A percentile compares a stretch with the other conserved stretches of the same genome.
Evolutionary conservation across 2,113 vertebrate species (phyloP).

Genomic region (Dinomys branickii): DNA sequence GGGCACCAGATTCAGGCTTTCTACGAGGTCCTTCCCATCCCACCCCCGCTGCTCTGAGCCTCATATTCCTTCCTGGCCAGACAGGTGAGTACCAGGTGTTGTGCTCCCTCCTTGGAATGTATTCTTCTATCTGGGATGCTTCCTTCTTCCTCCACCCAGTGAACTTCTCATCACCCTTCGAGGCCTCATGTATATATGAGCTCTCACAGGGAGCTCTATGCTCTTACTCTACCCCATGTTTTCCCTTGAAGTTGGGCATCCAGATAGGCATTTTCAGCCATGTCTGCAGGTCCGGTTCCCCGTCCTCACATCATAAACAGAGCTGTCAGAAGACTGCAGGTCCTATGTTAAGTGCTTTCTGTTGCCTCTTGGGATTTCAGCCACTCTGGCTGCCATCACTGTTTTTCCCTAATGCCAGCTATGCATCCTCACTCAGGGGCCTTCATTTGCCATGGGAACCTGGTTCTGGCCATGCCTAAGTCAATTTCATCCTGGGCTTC

Average conservation of each 20-base stretch:
- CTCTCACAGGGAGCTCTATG: neutral
- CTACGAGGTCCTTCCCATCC: neutral
- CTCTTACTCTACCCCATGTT: accelerated
- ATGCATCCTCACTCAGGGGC: neutral
- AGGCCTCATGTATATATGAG: neutral
- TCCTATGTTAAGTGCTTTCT: neutral
- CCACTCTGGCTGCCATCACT: neutral
- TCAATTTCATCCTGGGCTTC: neutral
- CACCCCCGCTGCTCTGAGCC: neutral
- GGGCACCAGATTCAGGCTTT: neutral
- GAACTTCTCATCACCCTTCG: constrained; percentile 4
- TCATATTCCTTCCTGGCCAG: neutral
- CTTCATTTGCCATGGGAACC: neutral
- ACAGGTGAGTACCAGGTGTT: neutral
- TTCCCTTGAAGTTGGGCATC: neutral
- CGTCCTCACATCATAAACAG: neutral
- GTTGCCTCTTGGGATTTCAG: neutral
- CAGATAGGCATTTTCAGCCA: neutral
- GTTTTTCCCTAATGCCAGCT: accelerated
- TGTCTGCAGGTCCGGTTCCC: neutral
- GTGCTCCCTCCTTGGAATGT: neutral
- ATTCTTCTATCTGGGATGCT: neutral
- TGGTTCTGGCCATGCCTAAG: neutral
- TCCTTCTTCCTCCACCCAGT: neutral
- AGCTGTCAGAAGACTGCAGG: neutral